Evolutionary conservation across 2,113 vertebrate genomes (phyloP).

Genomic region (Pao palembangensis): DNA sequence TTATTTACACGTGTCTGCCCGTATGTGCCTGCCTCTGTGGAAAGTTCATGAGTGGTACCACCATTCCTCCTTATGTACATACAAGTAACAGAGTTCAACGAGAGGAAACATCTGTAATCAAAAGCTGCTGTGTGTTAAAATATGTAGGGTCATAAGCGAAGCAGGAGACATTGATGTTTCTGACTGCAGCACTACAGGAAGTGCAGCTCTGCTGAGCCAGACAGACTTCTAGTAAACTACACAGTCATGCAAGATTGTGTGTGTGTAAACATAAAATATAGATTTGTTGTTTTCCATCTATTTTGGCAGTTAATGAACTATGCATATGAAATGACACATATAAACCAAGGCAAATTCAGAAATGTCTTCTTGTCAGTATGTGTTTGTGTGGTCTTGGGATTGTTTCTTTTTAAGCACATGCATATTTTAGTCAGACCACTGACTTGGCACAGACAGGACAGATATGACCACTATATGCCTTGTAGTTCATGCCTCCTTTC

Average conservation of each 20-base stretch:
- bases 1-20: constrained; percentile 1
- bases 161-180: constrained; percentile 32
- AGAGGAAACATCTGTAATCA: neutral
- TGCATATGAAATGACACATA: constrained; percentile 35
- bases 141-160: constrained; percentile 29
- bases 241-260: constrained; percentile 11
- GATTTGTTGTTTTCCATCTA: constrained; percentile 14
- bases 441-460: constrained; percentile 18
- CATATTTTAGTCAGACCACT: constrained; percentile 33
- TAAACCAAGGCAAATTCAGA: constrained; percentile 36
- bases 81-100: constrained; percentile 17
- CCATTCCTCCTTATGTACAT: neutral
- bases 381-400: neutral
- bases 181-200: constrained; percentile 45
- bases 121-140: constrained; percentile 6
- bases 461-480: constrained; percentile 28
- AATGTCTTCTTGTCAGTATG: constrained; percentile 10
- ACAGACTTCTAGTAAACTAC: constrained; percentile 45
- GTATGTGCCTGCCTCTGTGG: neutral
- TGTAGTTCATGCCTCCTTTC: constrained; percentile 26
- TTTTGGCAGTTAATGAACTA: constrained; percentile 8
- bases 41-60: neutral
- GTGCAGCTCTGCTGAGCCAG: constrained; percentile 28
- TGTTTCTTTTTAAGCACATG: constrained; percentile 8
- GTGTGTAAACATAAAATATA: neutral